Percentiles rank a stretch among this genome's conserved stretches.
Evolutionary conservation across 2,888 invertebrate genomes (phyloP).

Genomic region (Pollenia griseotomentosa): DNA sequence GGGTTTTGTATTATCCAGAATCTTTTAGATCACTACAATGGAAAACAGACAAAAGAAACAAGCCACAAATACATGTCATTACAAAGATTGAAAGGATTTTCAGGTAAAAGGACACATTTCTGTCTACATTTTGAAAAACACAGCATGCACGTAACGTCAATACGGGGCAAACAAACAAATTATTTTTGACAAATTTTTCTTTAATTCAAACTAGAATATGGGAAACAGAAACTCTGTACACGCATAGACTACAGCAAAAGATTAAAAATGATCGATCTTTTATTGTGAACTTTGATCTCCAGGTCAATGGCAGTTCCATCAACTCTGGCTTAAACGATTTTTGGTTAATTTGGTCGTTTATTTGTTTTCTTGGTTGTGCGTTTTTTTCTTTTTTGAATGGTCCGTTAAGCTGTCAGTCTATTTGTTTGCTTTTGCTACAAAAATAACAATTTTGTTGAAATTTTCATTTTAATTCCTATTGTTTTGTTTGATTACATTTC

Average conservation of each 20-base stretch:
- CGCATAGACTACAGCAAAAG: background rate
- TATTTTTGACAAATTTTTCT: slow-evolving; percentile 55
- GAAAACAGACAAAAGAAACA: background rate
- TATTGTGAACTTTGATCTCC: slow-evolving; percentile 45
- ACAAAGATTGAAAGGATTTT: slow-evolving; percentile 51
- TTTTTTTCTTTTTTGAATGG: slow-evolving; percentile 1
- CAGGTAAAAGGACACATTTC: slow-evolving; percentile 49
- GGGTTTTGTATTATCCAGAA: slow-evolving; percentile 43
- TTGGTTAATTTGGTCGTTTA: slow-evolving; percentile 15
- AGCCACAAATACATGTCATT: slow-evolving; percentile 50
- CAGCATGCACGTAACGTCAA: background rate
- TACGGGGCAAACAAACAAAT: background rate
- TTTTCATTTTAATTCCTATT: slow-evolving; percentile 59
- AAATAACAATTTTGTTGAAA: slow-evolving; percentile 57
- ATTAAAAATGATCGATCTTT: slow-evolving; percentile 63
- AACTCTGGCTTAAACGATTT: slow-evolving; percentile 18
- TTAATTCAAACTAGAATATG: slow-evolving; percentile 6
- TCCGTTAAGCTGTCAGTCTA: slow-evolving; percentile 37
- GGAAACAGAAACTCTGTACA: background rate
- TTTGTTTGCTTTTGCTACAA: slow-evolving; percentile 55
- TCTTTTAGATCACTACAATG: slow-evolving; percentile 21
- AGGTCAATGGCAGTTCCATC: slow-evolving; percentile 28
- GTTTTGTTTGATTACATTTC: slow-evolving; percentile 61
- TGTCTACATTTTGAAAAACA: background rate
- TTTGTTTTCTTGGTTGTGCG: slow-evolving; percentile 1